Base-by-base conservation (phyloP, 92 coral and sea anemone species). In the Zoanthus gigantus region DNA sequence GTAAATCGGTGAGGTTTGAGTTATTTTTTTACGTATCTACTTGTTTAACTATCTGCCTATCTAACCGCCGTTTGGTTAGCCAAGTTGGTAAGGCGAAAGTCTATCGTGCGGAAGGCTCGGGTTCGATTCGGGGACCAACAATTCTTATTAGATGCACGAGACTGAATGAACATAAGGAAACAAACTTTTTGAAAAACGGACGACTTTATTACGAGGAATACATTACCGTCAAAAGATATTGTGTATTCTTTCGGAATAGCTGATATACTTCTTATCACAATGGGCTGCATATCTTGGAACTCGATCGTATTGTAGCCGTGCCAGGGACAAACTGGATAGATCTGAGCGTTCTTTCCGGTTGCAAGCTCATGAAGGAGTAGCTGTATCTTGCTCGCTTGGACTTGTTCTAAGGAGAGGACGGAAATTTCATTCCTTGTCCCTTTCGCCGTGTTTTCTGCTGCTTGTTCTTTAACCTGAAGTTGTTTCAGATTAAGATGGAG, bases 191-290 rank as follows among this genome's bases (percentile, higher is more conserved):
- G 42, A 37, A 37, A 37, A 37, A 37, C 42, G 42, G 42, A 37
- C 42, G 4, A 37, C 42, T 1, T 37, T 4, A 37, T 37, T 37
- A 37, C 42, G 42, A 37, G 42, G 42, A 37, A 37, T 37, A 17
- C 60, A 9, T 76, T 86, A 93, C 96, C 96, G 53, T 93, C 71
- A n/a, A 93, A 10, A 32, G 65, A 69, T 32, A 82, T 76, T 13
- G 96, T 91, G 82, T 85, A 91, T 17, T 83, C 71, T 31, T 83
- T 60, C 32, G 88, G 96, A 28, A 93, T 68, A 5, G 87, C 86
- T 52, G 92, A 88, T 9, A 68, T 13, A 34, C 93, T 84, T 80
- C 83, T 71, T 75, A 93, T 93, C 71, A 83, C 4, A 63, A 93
- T 91, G 48, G 71, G 58, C 46, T 88, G 94, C 71, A 87, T 83